Base-by-base conservation (phyloP, 2,797 vertebrate genomes). In the Diceros bicornis region DNA sequence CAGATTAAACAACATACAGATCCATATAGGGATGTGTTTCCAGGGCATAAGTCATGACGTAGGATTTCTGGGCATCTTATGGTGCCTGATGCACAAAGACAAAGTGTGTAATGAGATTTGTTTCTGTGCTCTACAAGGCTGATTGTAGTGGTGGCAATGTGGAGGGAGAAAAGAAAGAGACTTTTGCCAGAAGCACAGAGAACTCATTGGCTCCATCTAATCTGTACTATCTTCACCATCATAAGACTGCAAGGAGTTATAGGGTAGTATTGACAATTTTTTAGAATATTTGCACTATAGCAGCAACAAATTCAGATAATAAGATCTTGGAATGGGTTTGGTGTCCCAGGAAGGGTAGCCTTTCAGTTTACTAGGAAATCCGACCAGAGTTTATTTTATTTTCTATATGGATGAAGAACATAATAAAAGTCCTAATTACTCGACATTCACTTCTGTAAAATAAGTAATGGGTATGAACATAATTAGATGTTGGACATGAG, bases 361-460 rank as follows among this genome's bases (percentile, higher is more conserved):
- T 89, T 94, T 61, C 41, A 83, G 14, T 91, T 92, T 61, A 75
- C 29, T 75, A 59, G 27, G 37, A 88, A 77, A 82, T 64, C 34
- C 69, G 72, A 77, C 64, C 47, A 55, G 44, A 88, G 34, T 89
- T 86, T 85, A 91, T 82, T 61, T 92, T 82, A 87, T 94, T 95
- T 93, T 94, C 61, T 92, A 17, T 94, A 64, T 83, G 47, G 74
- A 93, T 91, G 41, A 91, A 81, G 10, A 94, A 55, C 23, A 29
- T 93, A 97, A 94, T 95, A 96, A 93, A 96, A 96, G 61, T 89
- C 32, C 64, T 79, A 89, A 96, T 97, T 96, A 97, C 44, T 44
- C 79, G 89, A 87, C 59, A 79, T 82, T 81, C 82, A 94, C 69
- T 96, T 97, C 57, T 93, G 77, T 91, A 78, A 95, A 91, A 84